Base-by-base conservation (phyloP, 2,113 vertebrate species). In the Tor tambroides region DNA sequence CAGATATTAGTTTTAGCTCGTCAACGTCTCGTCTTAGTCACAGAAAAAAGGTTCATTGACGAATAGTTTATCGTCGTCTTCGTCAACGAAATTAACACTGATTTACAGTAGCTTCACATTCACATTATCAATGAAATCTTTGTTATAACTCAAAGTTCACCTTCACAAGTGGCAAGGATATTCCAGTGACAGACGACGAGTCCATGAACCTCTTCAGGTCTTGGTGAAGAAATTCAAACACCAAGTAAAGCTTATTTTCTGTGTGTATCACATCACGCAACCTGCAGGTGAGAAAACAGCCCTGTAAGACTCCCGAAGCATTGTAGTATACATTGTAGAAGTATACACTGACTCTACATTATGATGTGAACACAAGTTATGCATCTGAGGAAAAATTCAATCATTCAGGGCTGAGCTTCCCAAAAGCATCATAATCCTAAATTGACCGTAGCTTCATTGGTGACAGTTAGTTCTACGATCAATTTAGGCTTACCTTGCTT, bases 141-240 rank as follows among this genome's bases (percentile, higher is more conserved):
- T 19, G 51, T 7, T 21, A 21, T 21, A 54, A 7, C 51, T 54
- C 51, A 54, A 54, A 54, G 2, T 19, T 54, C 51, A 54, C 97
- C 96, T 98, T 99, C 74, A 98, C 96, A 80, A 99, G 96, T 2
- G 97, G 96, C 88, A 99, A 94, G 0, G 97, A 95, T 86, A 99
- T 96, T n/a, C 98, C 97, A 12, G 94, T 93, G 59, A 98, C 92
- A 1, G 96, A 94, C 7, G 97, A 95, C 0, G 96, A 96, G 92
- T 99, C 98, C 97, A 99, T 99, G 91, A 98, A 99, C 92, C 98
- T 99, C 93, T 99, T 99, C 14, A 99, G 96, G 92, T 99, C 97
- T 91, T 98, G 97, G 91, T 99, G 96, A 75, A 99, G 96, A 92
- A 98, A 99, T 90, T 99, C 98, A 91, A 99, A 99, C 23, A 99